Percentiles rank a stretch among this genome's conserved stretches.
phyloP scores from a whole-genome alignment of 2,888 invertebrate species.

The Amphipoea oculea region DNA sequence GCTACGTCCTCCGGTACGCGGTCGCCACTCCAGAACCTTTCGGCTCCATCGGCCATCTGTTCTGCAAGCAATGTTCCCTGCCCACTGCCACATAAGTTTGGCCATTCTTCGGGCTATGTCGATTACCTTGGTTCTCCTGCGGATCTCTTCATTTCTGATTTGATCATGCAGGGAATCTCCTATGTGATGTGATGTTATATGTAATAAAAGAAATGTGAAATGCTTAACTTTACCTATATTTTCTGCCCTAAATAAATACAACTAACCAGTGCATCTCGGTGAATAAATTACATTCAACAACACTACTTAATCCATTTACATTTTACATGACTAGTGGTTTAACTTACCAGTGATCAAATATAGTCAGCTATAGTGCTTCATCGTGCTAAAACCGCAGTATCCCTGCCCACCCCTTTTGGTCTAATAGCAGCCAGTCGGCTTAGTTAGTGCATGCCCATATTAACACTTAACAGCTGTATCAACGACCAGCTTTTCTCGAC shows the following conservation, averaged over 20 bases:
- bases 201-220: neutral
- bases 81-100: no score
- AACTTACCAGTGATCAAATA: conserved; percentile 32
- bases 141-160: no score
- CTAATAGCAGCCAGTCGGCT: conserved; percentile 54
- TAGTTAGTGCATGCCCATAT: conserved; percentile 62
- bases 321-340: neutral
- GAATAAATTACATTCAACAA: neutral
- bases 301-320: neutral
- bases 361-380: conserved; percentile 24
- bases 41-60: no score
- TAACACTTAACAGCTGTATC: conserved; percentile 62
- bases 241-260: neutral
- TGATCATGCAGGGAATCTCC: no score
- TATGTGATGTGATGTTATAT: neutral
- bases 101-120: no score
- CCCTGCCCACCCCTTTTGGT: conserved; percentile 44
- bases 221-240: neutral
- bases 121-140: no score
- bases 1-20: no score
- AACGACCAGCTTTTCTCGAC: conserved; percentile 42
- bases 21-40: no score
- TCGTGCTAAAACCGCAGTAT: conserved; percentile 39
- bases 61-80: no score
- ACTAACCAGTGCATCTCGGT: neutral